Evolutionary conservation across 2,888 invertebrate species (phyloP), one percentile per base, ranked within the genome.

Genomic region (Meloe dianella): DNA sequence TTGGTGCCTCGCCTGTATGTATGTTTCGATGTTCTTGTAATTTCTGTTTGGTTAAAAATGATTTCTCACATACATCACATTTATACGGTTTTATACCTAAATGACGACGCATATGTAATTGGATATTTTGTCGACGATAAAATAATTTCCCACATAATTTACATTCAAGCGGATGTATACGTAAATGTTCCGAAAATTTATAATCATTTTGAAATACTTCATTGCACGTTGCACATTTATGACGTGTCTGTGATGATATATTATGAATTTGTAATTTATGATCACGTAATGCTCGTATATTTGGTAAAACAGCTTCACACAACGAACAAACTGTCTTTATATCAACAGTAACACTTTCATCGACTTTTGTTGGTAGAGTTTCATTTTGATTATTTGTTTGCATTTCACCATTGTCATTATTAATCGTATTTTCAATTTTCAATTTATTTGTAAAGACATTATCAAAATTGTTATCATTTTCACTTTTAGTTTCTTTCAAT

Each of bases 11-110:
- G 7, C 94, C 94, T 0, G 94, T 93, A 83, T 95, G 95, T 67
- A 90, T 88, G 81, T 94, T 92, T 83, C 90, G 90, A 78, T 95
- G 95, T 82, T 95, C 95, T 65, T 89, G 87, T 68, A 93, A 83
- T 79, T 94, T 94, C 83, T 93, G 93, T 60, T 92, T 90, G 29
- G 94, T 93, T 57, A 93, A 86, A 83, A 95, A 95, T 57, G 91
- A 88, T 82, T 95, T 95, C 79, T 91, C 90, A 81, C 95, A 95
- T 17, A 92, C 86, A 5, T 90, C 90, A 78, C 95, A 95, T 74
- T 88, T 88, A 78, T 75, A 83, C 38, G 83, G 83, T 79, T 91
- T 92, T 79, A 94, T 91, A 20, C 80, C 92, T 67, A 93, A 83
- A 82, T 95, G 94, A 1, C 92, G 90, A 80, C 92, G 93, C 80